Evolutionary conservation across 2,888 invertebrate genomes (phyloP), one percentile per base, ranked within the genome.

Genomic region (Fragum fragum): DNA sequence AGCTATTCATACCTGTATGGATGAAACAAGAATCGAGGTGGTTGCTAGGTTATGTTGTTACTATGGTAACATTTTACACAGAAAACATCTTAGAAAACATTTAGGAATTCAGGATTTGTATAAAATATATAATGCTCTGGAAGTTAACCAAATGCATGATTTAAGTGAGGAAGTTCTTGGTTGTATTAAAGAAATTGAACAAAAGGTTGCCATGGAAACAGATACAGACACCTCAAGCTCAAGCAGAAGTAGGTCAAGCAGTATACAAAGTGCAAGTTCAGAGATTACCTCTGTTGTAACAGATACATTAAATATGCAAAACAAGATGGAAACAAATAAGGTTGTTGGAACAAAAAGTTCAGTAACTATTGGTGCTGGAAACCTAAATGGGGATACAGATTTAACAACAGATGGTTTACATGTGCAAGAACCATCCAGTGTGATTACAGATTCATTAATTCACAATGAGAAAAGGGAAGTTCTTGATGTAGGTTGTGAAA

Each of bases 11-110:
- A 74, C 85, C 39, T 88, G 85, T 26, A 53, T 86, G 18, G 57
- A 63, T 16, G 78, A 79, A 26, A 76, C 83, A 36, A 76, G 81
- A 3, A 74, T 82, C 69, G 53, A 70, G 16, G 59, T 85, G 11
- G 87, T 89, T 9, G 87, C 87, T 39, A 75, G 83, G 47, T 47
- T 90, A 55, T 85, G 83, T 71, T 59, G 70, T 55, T 78, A 70
- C 57, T 87, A 87, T 72, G 73, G 76, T 26, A 71, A 76, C 32
- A 78, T 78, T 9, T 81, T 88, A 57, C 68, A 75, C 9, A 69
- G 66, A 47, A 86, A 77, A 76, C 79, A 76, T 69, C 73, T 79
- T 18, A 66, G 76, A 59, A 86, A 76, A 63, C 69, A 63, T 39
- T 42, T 89, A n/a, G 81, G 79, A 1, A 36, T 79, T 1, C 47